Percentiles rank a stretch among this genome's conserved stretches.
Evolutionary conservation across 2,113 vertebrate species (phyloP).

Genomic region (Saccopteryx bilineata): DNA sequence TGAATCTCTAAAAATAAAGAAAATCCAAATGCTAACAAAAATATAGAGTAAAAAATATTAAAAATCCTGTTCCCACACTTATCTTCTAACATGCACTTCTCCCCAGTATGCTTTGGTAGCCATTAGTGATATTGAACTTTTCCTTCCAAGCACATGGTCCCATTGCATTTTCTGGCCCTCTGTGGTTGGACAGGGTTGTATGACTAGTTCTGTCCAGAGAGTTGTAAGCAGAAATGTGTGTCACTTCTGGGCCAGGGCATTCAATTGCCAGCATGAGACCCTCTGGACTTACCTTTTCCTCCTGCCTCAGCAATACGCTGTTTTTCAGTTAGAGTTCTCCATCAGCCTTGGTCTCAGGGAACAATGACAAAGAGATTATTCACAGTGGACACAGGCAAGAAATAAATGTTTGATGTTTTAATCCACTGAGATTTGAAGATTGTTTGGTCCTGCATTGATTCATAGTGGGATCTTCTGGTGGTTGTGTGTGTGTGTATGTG

Average conservation of each 20-base stretch:
- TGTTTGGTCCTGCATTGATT: background rate
- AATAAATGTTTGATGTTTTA: background rate
- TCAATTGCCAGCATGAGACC: background rate
- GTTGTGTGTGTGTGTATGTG: background rate
- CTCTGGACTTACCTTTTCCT: background rate
- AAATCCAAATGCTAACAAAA: conserved; percentile 14
- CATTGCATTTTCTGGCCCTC: background rate
- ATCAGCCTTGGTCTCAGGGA: background rate
- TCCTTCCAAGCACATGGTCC: background rate
- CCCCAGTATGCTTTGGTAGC: background rate
- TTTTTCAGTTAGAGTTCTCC: background rate
- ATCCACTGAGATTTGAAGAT: background rate
- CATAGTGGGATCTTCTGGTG: background rate
- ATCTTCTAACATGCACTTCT: background rate
- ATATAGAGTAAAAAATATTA: background rate
- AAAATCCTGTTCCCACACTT: background rate
- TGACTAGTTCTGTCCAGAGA: background rate
- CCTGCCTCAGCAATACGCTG: background rate
- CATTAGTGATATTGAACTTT: background rate
- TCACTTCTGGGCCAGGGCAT: background rate
- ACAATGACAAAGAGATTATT: background rate
- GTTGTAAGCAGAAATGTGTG: background rate
- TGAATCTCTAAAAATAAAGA: background rate
- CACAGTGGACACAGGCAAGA: background rate
- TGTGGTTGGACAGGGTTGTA: background rate